Evolutionary conservation across 2,888 invertebrate species (phyloP).

Genomic region (Drosophila dives): DNA sequence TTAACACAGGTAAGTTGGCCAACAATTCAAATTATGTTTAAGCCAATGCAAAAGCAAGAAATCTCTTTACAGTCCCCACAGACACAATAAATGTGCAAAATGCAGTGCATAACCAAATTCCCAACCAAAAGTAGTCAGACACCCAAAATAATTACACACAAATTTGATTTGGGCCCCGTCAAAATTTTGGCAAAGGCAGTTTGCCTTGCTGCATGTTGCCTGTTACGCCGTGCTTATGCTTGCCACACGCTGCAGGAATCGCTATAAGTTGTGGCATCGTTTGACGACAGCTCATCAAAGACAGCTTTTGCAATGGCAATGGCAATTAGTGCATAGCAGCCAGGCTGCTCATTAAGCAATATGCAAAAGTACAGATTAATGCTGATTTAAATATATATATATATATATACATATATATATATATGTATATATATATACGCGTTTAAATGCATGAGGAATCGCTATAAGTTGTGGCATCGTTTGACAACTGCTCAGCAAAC

Average conservation of each 20-base stretch:
- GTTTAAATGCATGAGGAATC: constrained; percentile 12
- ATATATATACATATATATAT: constrained; percentile 5
- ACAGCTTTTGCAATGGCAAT: constrained; percentile 7
- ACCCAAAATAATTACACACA: constrained; percentile 55
- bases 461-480: constrained; percentile 31
- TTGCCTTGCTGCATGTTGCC: constrained; percentile 5
- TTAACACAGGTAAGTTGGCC: constrained; percentile 83
- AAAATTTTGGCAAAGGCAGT: constrained; percentile 25
- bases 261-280: constrained; percentile 31
- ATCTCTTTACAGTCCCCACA: background rate
- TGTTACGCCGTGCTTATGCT: constrained; percentile 32
- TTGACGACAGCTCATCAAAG: constrained; percentile 23
- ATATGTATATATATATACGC: background rate
- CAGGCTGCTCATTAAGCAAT: constrained; percentile 4
- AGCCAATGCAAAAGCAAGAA: constrained; percentile 14
- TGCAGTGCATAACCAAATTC: constrained; percentile 2
- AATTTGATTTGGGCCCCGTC: constrained; percentile 42
- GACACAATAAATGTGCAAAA: constrained; percentile 19
- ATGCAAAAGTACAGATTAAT: background rate
- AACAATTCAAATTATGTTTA: constrained; percentile 32
- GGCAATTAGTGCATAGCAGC: constrained; percentile 16
- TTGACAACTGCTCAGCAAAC: constrained; percentile 27
- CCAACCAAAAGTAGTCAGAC: constrained; percentile 23
- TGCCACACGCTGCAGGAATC: constrained; percentile 26
- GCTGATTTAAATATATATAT: background rate